Conservation (phyloP, 2,797 vertebrate genomes). For the Alouatta caraya region DNA sequence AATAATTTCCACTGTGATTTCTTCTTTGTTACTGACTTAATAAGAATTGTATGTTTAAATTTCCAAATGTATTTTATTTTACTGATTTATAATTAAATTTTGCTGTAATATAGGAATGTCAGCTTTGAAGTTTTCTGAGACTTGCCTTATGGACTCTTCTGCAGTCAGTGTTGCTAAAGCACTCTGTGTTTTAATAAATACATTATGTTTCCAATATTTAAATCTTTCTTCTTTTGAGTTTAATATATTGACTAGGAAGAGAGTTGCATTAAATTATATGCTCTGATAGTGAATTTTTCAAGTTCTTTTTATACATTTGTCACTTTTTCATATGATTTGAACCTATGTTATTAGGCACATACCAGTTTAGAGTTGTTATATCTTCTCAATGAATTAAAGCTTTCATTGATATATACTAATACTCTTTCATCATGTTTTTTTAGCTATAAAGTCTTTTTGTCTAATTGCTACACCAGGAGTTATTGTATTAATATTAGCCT, state of each 20-base stretch:
- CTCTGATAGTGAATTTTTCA: not conserved
- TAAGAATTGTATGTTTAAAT: not conserved
- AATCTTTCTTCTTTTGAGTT: not conserved
- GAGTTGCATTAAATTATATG: not conserved
- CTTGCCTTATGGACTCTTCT: not conserved
- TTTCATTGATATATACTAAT: not conserved
- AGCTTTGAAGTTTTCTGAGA: not conserved
- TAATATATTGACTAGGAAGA: not conserved
- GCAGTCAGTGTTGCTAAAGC: not conserved
- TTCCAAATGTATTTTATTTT: not conserved
- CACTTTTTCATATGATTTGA: not conserved
- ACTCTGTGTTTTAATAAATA: not conserved
- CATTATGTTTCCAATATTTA: not conserved
- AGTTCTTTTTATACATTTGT: not conserved
- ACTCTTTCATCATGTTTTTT: not conserved
- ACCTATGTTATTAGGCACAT: not conserved
- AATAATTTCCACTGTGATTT: not conserved
- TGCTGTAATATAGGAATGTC: not conserved
- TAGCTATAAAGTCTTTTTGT: not conserved
- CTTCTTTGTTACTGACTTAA: not conserved
- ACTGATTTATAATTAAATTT: not conserved
- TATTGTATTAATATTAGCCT: not conserved
- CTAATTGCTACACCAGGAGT: not conserved
- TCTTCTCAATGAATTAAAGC: not conserved
- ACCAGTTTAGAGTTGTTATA: no score